phyloP scores from a whole-genome alignment of 2,888 invertebrate genomes.

The Catonia carolina region DNA sequence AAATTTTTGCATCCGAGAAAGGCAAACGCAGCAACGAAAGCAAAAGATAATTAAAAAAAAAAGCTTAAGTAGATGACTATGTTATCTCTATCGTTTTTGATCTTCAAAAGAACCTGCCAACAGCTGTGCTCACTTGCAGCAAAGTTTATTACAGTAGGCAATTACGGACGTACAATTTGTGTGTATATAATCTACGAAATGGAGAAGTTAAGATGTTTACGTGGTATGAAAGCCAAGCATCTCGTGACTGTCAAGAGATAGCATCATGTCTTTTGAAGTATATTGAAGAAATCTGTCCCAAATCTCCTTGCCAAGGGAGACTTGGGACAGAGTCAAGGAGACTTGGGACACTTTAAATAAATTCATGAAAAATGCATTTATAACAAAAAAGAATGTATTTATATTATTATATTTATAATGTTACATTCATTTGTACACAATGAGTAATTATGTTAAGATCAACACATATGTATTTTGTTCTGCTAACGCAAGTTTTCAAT shows the following conservation, averaged over 20 bases:
- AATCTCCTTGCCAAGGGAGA: too few relatives aligned
- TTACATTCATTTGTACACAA: too few relatives aligned
- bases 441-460: too few relatives aligned
- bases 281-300: too few relatives aligned
- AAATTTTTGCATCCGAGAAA: conserved; percentile 12
- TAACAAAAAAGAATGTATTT: too few relatives aligned
- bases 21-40: conserved; percentile 6
- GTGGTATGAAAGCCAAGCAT: conserved; percentile 11
- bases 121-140: background rate
- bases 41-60: background rate
- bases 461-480: too few relatives aligned
- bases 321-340: too few relatives aligned
- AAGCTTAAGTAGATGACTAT: background rate
- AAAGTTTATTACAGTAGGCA: conserved; percentile 7
- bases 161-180: conserved; percentile 5
- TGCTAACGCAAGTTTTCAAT: too few relatives aligned
- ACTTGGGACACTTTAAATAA: too few relatives aligned
- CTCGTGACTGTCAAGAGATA: conserved; percentile 4
- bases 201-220: conserved; percentile 3
- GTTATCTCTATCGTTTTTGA: conserved; percentile 9
- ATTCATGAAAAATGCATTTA: too few relatives aligned
- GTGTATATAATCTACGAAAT: conserved; percentile 2
- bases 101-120: conserved; percentile 13
- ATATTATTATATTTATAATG: too few relatives aligned
- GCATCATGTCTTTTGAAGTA: conserved; percentile 1